Evolutionary conservation across 2,113 vertebrate genomes (phyloP), one percentile per base, ranked within the genome.

Genomic region (Callithrix jacchus): DNA sequence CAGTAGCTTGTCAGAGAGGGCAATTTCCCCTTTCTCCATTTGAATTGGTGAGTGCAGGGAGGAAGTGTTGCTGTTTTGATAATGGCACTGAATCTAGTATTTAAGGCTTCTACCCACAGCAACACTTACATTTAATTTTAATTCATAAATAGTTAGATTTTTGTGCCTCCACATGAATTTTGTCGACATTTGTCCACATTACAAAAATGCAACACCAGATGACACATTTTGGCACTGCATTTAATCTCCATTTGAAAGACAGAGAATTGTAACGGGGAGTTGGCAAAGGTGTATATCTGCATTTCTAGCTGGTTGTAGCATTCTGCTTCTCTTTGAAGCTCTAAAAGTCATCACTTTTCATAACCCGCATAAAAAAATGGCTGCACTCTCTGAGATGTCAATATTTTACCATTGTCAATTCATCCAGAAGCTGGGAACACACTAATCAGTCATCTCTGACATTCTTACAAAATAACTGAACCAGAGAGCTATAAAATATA

Each of bases 151-250:
- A 90, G 61, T 89, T 70, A 81, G 45, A 81, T 61, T 91, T 97
- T 96, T 86, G 91, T 87, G 79, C 2, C 86, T 93, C 91, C 12
- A 70, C 64, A 66, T 82, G 54, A 87, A 96, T 97, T 97, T 95
- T 91, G 70, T 94, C 23, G 18, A 96, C 90, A 97, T 94, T 98
- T 94, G 92, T 95, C 97, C 94, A 97, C 92, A 92, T 97, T 93
- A 96, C 84, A 81, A 93, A 97, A 97, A 96, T 3, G 80, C 77
- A 91, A 86, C 82, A 83, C 54, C 95, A 97, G 96, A 93, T 97
- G 97, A 97, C 56, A 54, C 52, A 61, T 92, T 97, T 94, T 97
- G 96, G 92, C 96, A 95, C 76, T 40, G 71, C 49, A 82, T 96
- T 96, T 82, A 54, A 93, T 96, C 95, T 97, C 96, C 64, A 79